Base-by-base conservation (phyloP, 2,888 invertebrate species). In the Troilus luridus region DNA sequence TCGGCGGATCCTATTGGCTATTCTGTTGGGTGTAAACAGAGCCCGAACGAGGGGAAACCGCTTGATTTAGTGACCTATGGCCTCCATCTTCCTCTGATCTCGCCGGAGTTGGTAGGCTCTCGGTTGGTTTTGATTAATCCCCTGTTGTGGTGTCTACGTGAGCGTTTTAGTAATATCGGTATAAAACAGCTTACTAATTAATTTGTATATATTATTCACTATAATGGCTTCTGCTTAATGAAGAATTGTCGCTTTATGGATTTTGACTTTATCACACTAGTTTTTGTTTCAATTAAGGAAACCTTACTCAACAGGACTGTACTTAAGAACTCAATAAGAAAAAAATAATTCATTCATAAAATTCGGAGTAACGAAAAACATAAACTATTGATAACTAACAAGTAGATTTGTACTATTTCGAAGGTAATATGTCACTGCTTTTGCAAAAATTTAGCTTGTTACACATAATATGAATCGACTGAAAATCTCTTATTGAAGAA, bases 11-110 rank as follows among this genome's bases (percentile, higher is more conserved):
- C 9, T 77, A 77, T 77, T 41, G 41, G 72, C 27, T 41, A 77
- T 77, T 27, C 9, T 77, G 41, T 77, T 41, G 41, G 72, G 72
- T 77, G 72, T 77, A 77, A 77, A 77, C 72, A 77, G 72, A 27
- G 27, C 21, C 27, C 27, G 8, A 77, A 17, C 72, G 27, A 17
- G 24, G 41, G 72, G 72, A 41, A 77, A 77, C 72, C 14, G 19
- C 72, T 27, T 77, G 72, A 77, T 77, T 77, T 77, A 77, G 72
- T 77, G 72, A 77, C 14, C 72, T 77, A 77, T 77, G 27, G 14
- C 24, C 67, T 14, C 12, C 24, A 14, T 14, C 14, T 12, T 67
- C 24, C 24, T 67, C 67, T 67, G 67, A 67, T 67, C 72, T 77
- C 41, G 41, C 72, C 27, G 72, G 27, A 77, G 19, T 27, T 27